phyloP scores from a whole-genome alignment of 2,797 vertebrate species.

The Tympanoctomys barrerae region DNA sequence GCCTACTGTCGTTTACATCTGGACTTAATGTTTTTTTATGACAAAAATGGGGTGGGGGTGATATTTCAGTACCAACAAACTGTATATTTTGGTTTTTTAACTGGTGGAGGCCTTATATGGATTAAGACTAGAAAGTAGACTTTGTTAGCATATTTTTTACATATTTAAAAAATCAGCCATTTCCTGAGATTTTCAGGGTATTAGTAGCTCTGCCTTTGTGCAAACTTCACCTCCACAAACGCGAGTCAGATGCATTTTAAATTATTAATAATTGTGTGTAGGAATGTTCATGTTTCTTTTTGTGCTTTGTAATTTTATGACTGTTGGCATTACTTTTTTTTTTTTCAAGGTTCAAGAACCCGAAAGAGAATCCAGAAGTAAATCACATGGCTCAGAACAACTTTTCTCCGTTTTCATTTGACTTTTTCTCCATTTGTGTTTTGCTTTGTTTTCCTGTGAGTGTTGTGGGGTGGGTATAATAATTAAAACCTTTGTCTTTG shows the following conservation, averaged over 20 bases:
- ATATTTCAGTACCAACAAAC: background rate
- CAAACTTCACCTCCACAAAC: background rate
- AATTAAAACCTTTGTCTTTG: conserved; percentile 57
- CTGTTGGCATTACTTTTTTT: conserved; percentile 61
- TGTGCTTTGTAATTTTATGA: conserved; percentile 52
- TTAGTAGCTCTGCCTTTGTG: background rate
- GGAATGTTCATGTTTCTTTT: conserved; percentile 12
- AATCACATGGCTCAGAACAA: conserved; percentile 66
- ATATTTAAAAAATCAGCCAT: background rate
- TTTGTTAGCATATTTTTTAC: background rate
- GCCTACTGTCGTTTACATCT: background rate
- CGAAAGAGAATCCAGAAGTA: conserved; percentile 86
- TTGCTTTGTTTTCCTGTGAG: conserved; percentile 60
- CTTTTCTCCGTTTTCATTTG: conserved; percentile 8
- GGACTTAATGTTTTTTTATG: background rate
- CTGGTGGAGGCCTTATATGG: background rate
- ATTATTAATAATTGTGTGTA: background rate
- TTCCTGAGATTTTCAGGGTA: background rate
- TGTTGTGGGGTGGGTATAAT: conserved; percentile 23
- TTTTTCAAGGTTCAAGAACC: conserved; percentile 79
- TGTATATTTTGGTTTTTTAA: background rate
- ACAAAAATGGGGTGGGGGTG: background rate
- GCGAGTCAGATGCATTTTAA: background rate
- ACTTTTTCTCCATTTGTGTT: background rate
- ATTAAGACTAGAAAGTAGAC: background rate